Evolutionary conservation across 2,797 vertebrate species (phyloP).

Genomic region (Microchirus variegatus): DNA sequence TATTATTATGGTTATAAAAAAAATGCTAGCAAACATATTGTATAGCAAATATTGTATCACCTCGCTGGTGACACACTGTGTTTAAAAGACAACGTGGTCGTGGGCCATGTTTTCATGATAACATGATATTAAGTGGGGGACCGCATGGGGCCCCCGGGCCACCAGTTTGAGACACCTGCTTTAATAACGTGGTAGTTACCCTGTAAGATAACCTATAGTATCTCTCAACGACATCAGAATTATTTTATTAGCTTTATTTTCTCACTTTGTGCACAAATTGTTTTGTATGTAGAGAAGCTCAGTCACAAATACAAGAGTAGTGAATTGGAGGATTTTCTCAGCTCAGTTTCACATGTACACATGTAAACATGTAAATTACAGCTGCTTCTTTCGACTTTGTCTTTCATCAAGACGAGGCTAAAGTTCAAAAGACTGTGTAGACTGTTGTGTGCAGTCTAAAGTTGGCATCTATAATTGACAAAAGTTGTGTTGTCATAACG

Average conservation of each 20-base stretch:
- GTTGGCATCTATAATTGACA: neutral
- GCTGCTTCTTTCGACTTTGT: neutral
- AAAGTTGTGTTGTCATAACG: neutral
- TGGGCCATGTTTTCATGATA: too few relatives aligned
- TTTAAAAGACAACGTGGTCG: too few relatives aligned
- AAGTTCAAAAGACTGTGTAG: neutral
- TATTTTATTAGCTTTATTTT: neutral
- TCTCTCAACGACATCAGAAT: neutral
- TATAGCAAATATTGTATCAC: too few relatives aligned
- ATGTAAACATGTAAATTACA: conserved; percentile 1
- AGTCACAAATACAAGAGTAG: neutral
- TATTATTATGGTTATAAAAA: too few relatives aligned
- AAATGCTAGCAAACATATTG: too few relatives aligned
- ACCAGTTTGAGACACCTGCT: too few relatives aligned
- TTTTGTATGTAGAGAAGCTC: conserved; percentile 2
- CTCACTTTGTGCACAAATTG: neutral
- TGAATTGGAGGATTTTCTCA: neutral
- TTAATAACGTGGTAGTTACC: conserved; percentile 14
- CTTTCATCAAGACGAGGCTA: neutral
- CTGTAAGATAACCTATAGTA: neutral
- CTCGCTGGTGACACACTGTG: too few relatives aligned
- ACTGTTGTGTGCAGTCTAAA: neutral
- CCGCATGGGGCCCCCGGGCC: too few relatives aligned
- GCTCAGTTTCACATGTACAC: neutral
- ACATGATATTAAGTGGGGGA: too few relatives aligned